Base-by-base conservation (phyloP, 2,113 vertebrate genomes). In the Scortum barcoo region DNA sequence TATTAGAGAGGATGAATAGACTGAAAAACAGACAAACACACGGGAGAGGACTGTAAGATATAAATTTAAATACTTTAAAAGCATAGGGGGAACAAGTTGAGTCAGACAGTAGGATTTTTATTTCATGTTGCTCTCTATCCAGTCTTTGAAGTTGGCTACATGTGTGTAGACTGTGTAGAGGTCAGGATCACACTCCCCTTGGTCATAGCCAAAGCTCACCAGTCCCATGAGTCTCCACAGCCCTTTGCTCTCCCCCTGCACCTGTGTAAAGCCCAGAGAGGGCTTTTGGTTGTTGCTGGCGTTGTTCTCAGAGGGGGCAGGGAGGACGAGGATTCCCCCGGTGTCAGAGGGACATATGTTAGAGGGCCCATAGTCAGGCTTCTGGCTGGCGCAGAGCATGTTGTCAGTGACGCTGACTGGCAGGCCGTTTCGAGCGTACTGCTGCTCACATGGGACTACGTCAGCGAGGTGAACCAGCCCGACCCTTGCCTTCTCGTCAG, bases 141-240 rank as follows among this genome's bases (percentile, higher is more conserved):
- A 99, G 96, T 97, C 96, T 95, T 96, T 97, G 88, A 99, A 99
- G 67, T 95, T 96, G 81, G 96, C 88, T 42, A 96, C 95, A 81
- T 95, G 96, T 38, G 97, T 99, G 88, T 98, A 99, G 57, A 97
- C 98, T 0, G 96, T 99, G 90, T 95, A 97, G 60, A 99, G 97
- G 78, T 96, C 93, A 22, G 96, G 95, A 74, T 95, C 94, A 82
- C 98, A 99, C 20, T 95, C 95, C 76, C 96, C 97, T 74, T 98
- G 97, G 74, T 98, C 97, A 17, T 99, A 97, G 74, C 98, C 98
- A 93, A 98, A 99, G 94, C 97, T 99, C 78, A 99, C 98, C 89
- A 99, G 93, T 62, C 98, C 98, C 87, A 98, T 89, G 60, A 99
- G 96, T 74, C 96, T 96, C 98, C 98, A 99, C 60, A 93, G 17